Percentiles rank a stretch among this genome's conserved stretches.
Conservation (phyloP, 2,113 vertebrate species). For the Brienomyrus brachyistius region DNA sequence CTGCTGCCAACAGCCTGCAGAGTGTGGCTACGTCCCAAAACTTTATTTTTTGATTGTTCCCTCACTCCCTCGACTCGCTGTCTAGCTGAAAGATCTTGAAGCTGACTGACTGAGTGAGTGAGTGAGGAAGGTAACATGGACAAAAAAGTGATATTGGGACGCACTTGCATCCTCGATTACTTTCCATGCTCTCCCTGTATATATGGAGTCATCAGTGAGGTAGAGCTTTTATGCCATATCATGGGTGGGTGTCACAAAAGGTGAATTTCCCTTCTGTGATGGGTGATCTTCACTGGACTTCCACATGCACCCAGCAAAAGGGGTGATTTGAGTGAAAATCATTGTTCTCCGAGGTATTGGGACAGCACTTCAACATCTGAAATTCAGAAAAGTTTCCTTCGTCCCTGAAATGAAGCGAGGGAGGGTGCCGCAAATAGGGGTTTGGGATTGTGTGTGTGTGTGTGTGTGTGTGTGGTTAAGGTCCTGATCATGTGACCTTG, state of each 20-base stretch:
- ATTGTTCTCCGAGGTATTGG: neutral
- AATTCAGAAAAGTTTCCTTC: neutral
- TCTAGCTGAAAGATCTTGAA: neutral
- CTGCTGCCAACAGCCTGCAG: neutral
- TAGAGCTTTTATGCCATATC: neutral
- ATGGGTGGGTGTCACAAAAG: neutral
- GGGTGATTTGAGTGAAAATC: neutral
- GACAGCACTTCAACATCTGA: neutral
- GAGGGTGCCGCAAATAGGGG: neutral
- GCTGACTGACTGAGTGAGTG: neutral
- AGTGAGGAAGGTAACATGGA: neutral
- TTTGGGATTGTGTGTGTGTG: conserved; percentile 17
- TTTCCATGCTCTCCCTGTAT: neutral
- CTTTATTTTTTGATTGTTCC: neutral
- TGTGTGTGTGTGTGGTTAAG: conserved; percentile 15
- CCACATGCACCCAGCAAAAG: neutral
- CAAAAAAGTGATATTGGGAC: neutral
- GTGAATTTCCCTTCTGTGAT: neutral
- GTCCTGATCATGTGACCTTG: neutral
- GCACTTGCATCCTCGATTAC: neutral
- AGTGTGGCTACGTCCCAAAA: neutral
- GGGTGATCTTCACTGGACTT: neutral
- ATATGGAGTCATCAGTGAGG: neutral
- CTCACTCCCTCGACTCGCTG: neutral
- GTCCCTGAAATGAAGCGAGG: neutral